Conservation (phyloP, 2,113 vertebrate genomes). For the Vireo altiloquus region DNA sequence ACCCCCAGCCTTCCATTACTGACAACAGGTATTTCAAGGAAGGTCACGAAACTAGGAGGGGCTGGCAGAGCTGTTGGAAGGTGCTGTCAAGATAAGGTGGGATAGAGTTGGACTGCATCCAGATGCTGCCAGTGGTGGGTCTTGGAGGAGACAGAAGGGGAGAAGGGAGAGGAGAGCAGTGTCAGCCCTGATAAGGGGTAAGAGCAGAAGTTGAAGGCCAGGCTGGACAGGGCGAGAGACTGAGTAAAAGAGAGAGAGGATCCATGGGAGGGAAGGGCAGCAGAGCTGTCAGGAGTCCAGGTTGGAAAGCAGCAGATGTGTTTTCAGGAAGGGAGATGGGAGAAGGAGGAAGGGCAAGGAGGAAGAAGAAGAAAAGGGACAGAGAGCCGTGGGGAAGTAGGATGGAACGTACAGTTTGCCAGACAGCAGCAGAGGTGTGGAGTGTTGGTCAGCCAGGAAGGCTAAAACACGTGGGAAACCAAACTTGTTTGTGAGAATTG, state of each 20-base stretch:
- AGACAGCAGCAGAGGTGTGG: rapidly evolving
- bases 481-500: neutral
- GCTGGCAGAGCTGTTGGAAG: neutral
- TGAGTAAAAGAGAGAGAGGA: neutral
- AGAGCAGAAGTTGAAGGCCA: neutral
- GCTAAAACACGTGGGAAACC: neutral
- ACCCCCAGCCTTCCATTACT: neutral
- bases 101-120: neutral
- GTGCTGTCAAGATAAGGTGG: neutral
- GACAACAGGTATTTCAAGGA: neutral
- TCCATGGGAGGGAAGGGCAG: neutral
- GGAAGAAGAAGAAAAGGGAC: neutral
- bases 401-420: neutral
- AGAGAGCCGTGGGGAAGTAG: neutral
- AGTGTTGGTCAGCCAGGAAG: neutral
- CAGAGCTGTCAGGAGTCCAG: neutral
- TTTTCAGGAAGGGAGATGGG: neutral
- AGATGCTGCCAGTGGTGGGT: neutral
- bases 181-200: neutral
- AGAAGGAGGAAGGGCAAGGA: neutral
- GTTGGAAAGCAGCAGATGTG: neutral
- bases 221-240: neutral
- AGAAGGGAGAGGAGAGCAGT: neutral
- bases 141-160: too few relatives aligned
- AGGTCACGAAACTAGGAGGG: rapidly evolving